Base-by-base conservation (phyloP, 1,140 invertebrate genomes). In the Anastatus disparis region DNA sequence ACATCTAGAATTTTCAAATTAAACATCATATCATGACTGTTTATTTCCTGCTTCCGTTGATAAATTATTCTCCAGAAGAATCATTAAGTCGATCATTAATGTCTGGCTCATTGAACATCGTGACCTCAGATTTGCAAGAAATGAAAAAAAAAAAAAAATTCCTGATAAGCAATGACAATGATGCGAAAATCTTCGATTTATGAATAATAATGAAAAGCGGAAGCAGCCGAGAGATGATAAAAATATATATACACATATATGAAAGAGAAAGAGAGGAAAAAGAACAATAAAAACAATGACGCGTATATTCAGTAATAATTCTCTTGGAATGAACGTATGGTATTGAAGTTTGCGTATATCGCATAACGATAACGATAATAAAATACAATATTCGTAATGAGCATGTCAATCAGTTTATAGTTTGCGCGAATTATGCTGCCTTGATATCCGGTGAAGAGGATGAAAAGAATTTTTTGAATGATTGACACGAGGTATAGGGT, bases 341-440 rank as follows among this genome's bases (percentile, higher is more conserved):
- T 66, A 55, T 58, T 35, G 31, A 10, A 35, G n/a, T 35, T 10
- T 10, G 17, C 29, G 46, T 17, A 26, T 4, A 35, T 35, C 10
- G 24, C 64, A 17, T n/a, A n/a, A n/a, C n/a, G 26, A 42, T 38
- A 42, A 63, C 53, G 69, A 78, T 78, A 69, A 76, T 79, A 78
- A 79, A 79, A 79, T 78, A 73, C 72, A 79, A 79, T 79, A 80
- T 78, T 77, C 71, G 73, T 79, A 79, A 79, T 77, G 77, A 78
- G 78, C 50, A 70, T 62, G 70, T 72, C 66, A 75, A 71, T 74
- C 70, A 70, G 62, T 42, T 42, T 27, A 59, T 27, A n/a, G n/a
- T n/a, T n/a, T 38, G 72, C 27, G 29, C 17, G 22, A 26, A 38
- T 38, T 20, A 53, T 67, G 58, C 70, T 62, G 70, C 76, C 74